Base-by-base conservation (phyloP, 2,888 invertebrate genomes). In the Thalpophila matura region DNA sequence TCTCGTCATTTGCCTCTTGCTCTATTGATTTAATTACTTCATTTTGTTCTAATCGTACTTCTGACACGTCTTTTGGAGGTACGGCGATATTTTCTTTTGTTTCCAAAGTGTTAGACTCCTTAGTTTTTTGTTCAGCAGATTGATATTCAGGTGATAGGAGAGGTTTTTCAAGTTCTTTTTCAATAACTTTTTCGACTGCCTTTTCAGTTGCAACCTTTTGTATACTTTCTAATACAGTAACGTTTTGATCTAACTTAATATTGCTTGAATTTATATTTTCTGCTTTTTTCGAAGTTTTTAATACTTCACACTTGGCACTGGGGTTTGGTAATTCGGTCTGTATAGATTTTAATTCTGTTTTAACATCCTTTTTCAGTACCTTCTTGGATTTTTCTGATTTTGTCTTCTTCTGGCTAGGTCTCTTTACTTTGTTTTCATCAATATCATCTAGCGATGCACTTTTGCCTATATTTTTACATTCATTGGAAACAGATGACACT, bases 361-460 rank as follows among this genome's bases (percentile, higher is more conserved):
- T 45, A 5, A 38, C 46, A 6, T 42, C 49, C 0, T 35, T 56
- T 40, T 68, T 71, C 7, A 42, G 3, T 24, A 57, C 2, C 51
- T 70, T 75, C 49, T 60, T 73, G 7, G 56, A 46, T 51, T 75
- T 80, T 72, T 65, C 81, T n/a, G 79, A 79, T 55, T 77, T 72
- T 5, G 71, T 77, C 40, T 76, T 71, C 40, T 80, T 80, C 16
- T 40, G 47, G 16, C 53, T 72, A 10, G 24, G 22, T 3, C 49
- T 31, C 55, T 80, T 69, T 1, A 31, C 35, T 55, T 67, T 80
- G 24, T 46, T 61, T 31, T 74, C 67, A 37, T 50, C 66, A 43
- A 78, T 10, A 7, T 22, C 58, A 38, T 78, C 76, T 6, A 74
- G 16, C 6, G 79, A 79, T 0, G 79, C 64, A 57, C 79, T 80